Percentiles rank a stretch among this genome's conserved stretches.
Conservation (phyloP, 1,140 invertebrate genomes). For the Pseudomyrmex concolor region DNA sequence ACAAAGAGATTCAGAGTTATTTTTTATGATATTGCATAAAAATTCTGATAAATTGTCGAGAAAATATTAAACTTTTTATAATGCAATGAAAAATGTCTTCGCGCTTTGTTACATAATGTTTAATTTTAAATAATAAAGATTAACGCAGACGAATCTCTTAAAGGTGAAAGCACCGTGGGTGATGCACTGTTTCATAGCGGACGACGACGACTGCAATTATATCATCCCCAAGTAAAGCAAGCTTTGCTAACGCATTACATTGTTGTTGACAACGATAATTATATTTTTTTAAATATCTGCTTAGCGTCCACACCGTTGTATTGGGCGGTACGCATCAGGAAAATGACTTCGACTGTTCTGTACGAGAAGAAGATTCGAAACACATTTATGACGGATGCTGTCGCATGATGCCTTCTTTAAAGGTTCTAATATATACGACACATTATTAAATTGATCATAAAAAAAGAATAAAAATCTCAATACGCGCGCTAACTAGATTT, state of each 20-base stretch:
- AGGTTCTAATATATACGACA: slow-evolving; percentile 80
- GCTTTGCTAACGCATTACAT: background rate
- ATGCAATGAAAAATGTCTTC: background rate
- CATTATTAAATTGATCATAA: background rate
- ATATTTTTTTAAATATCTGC: slow-evolving; percentile 51
- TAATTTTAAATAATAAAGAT: background rate
- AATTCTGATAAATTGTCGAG: no score
- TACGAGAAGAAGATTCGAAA: slow-evolving; percentile 86
- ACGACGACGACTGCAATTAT: slow-evolving; percentile 87
- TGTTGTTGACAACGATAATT: background rate
- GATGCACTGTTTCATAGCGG: slow-evolving; percentile 85
- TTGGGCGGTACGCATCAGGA: slow-evolving; percentile 91
- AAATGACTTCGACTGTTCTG: slow-evolving; percentile 86
- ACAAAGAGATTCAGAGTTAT: background rate
- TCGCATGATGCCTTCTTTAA: slow-evolving; percentile 87
- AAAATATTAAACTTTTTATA: background rate
- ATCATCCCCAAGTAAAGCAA: slow-evolving; percentile 90
- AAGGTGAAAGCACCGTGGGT: slow-evolving; percentile 88
- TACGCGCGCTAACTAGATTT: no score
- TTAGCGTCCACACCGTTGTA: slow-evolving; percentile 88
- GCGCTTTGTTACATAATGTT: background rate
- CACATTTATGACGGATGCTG: slow-evolving; percentile 88
- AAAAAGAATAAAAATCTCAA: background rate
- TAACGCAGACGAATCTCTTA: slow-evolving; percentile 61
- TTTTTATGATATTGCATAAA: no score